Evolutionary conservation across 92 coral and sea anemone genomes (phyloP), one percentile per base, ranked within the genome.

Genomic region (Actinostola sp.): DNA sequence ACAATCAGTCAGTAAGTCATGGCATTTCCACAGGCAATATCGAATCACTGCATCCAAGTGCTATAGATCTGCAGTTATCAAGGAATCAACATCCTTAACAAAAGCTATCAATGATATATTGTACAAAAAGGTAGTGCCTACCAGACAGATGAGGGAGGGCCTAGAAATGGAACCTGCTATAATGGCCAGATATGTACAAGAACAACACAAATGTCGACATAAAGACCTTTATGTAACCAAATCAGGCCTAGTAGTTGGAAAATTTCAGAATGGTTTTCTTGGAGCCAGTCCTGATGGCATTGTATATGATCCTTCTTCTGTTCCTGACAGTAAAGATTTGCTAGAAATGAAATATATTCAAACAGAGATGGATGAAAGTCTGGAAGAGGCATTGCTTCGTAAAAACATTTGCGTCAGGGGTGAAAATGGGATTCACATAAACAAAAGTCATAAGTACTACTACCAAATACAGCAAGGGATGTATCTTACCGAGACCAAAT

Each of bases 221-320:
- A 45, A 64, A 1, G 55, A 17, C 2, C 0, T 64, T 0, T 12
- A 17, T 24, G 55, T 42, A 1, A 4, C n/a, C 19, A 45, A 19
- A 2, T 64, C 53, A 11, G 70, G 70, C 0, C 20, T 64, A 0
- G 11, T 21, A 0, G 26, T 64, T 5, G 16, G 70, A 8, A 1
- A 23, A 29, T 10, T 13, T 63, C 2, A 1, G 3, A 26, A 77
- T 44, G 84, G 84, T 13, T 59, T 56, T 28, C 50, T 79, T 1
- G 84, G 64, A 1, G 84, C 84, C 21, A 41, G 33, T 19, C 84
- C 84, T 27, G 84, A 79, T 70, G 78, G 78, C n/a, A 15, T 70
- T 27, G 78, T 79, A 16, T n/a, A 16, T 31, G 85, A 80, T 28
- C 79, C n/a, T n/a, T n/a, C 85, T 3, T 5, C 66, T 11, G 52